Evolutionary conservation across 2,113 vertebrate genomes (phyloP).

Genomic region (Pagrus major): DNA sequence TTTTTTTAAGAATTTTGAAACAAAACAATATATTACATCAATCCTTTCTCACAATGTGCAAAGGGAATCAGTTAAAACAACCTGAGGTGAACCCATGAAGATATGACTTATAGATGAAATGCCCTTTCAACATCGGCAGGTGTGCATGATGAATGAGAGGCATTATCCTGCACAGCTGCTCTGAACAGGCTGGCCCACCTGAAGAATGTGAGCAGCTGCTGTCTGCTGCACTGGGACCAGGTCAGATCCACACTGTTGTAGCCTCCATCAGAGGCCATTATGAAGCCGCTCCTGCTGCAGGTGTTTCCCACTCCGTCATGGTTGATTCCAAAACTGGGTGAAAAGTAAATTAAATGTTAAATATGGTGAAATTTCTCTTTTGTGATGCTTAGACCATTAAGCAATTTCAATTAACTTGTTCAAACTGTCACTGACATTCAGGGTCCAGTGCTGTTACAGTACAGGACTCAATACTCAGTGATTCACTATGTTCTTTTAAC

Average conservation of each 20-base stretch:
- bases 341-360: neutral
- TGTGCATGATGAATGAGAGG: constrained; percentile 40
- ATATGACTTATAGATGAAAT: constrained; percentile 8
- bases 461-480: no score
- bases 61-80: neutral
- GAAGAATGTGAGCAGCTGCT: constrained; percentile 88
- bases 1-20: neutral
- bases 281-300: constrained; percentile 87
- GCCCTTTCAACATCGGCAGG: neutral
- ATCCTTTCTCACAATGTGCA: neutral
- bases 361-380: neutral
- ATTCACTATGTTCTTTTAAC: neutral
- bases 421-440: no score
- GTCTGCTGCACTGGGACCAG: constrained; percentile 93
- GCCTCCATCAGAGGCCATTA: constrained; percentile 91
- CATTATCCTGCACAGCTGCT: constrained; percentile 49
- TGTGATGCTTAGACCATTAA: no score
- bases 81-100: neutral
- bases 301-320: constrained; percentile 89
- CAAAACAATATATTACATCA: neutral
- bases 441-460: no score
- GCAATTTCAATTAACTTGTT: neutral
- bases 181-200: constrained; percentile 80
- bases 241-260: constrained; percentile 87
- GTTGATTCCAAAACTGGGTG: constrained; percentile 90